Conservation (phyloP, 2,888 invertebrate genomes). For the Allophyes oxyacanthae region DNA sequence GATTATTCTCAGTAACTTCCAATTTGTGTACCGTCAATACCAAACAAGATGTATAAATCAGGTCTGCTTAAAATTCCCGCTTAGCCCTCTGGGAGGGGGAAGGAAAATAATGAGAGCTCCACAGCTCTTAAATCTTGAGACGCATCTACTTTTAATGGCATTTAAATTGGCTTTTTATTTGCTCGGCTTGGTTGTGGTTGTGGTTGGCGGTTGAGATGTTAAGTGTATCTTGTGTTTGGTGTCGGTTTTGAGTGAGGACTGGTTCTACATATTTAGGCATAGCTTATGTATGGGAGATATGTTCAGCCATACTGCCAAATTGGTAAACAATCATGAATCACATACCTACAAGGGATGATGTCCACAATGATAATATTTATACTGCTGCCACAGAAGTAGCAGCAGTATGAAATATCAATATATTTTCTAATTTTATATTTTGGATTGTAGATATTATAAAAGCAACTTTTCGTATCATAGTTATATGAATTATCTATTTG, state of each 20-base stretch:
- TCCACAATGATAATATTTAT: no score
- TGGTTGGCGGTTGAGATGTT: slow-evolving; percentile 25
- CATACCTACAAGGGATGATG: no score
- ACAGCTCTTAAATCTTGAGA: slow-evolving; percentile 75
- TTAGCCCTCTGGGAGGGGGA: slow-evolving; percentile 50
- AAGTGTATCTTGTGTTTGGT: slow-evolving; percentile 23
- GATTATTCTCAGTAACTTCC: background rate
- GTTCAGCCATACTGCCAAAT: no score
- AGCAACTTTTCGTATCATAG: no score
- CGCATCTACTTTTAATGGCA: slow-evolving; percentile 86
- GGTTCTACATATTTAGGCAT: no score
- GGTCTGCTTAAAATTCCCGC: slow-evolving; percentile 60
- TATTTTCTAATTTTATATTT: no score
- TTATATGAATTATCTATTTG: no score
- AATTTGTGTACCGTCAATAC: slow-evolving; percentile 48
- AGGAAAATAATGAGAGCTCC: slow-evolving; percentile 59
- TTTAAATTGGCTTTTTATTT: slow-evolving; percentile 88
- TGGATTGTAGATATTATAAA: background rate
- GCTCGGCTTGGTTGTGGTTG: slow-evolving; percentile 60
- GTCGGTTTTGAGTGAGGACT: slow-evolving; percentile 21
- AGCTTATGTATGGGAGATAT: no score
- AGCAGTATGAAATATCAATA: no score
- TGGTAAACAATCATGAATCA: no score
- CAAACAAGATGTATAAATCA: slow-evolving; percentile 60
- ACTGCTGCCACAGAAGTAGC: no score